Evolutionary conservation across 2,113 vertebrate species (phyloP), one percentile per base, ranked within the genome.

Genomic region (Herpailurus yagouaroundi): DNA sequence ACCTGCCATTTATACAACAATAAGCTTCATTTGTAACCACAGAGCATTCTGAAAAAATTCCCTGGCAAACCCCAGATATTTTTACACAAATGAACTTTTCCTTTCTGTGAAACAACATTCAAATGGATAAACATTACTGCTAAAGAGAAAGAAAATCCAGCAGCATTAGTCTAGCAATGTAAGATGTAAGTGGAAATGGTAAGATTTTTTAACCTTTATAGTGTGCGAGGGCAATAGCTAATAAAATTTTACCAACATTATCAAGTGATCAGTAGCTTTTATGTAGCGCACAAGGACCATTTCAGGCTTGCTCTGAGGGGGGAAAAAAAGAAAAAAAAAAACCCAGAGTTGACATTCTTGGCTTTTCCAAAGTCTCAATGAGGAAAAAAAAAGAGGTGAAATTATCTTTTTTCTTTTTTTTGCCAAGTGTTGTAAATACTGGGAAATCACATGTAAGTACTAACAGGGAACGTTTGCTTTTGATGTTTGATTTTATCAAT

Each of bases 21-120:
- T 91, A 94, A 97, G 91, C 76, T 96, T 97, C 95, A 83, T 91
- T 91, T 95, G 84, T 89, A 98, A 98, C 90, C 88, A 94, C 95
- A 97, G 92, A 91, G 25, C 73, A 89, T 89, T 94, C 88, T 97
- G 80, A 93, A 85, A 95, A 83, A 94, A 63, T 82, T 96, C 86
- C 80, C 91, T 74, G 92, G 91, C 94, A 93, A 94, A 31, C 33
- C 41, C 74, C 66, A 95, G 77, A 74, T 96, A 97, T 89, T 97
- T 97, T 97, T 76, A 94, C 41, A 97, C 52, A 96, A 95, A 95
- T 69, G n/a, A 52, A 96, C 87, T 97, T 97, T 97, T 96, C 76
- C 97, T 94, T 85, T 50, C 91, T 55, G 21, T 92, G 69, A 15
- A 76, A 92, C 29, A 96, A 57, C 71, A 97, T 85, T 97, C 86